Evolutionary conservation across 2,113 vertebrate genomes (phyloP).

Genomic region (Ancistrus triradiatus): DNA sequence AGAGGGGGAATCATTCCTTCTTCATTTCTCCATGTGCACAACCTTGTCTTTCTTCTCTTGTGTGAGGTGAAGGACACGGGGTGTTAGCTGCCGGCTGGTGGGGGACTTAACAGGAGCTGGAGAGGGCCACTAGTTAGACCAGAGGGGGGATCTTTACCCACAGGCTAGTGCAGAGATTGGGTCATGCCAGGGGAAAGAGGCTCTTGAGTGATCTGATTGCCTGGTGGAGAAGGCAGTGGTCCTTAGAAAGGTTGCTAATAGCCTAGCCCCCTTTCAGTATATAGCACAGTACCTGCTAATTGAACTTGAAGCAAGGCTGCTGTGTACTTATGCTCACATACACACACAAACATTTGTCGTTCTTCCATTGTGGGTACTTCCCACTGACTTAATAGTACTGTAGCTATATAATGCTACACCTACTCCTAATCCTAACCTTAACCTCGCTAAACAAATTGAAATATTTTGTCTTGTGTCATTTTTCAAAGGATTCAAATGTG

Average conservation of each 20-base stretch:
- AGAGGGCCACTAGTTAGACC: constrained; percentile 37
- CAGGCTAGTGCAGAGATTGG: constrained; percentile 27
- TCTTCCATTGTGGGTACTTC: too few species aligned
- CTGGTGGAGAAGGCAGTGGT: constrained; percentile 51
- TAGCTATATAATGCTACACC: too few species aligned
- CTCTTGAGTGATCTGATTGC: constrained; percentile 71
- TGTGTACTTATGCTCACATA: constrained; percentile 32
- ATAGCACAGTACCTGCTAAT: constrained; percentile 48
- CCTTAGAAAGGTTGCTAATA: constrained; percentile 65
- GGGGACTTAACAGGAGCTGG: constrained; percentile 36
- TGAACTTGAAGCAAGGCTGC: constrained; percentile 50
- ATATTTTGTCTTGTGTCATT: too few species aligned
- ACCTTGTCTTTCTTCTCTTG: constrained; percentile 48
- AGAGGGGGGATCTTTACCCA: constrained; percentile 38
- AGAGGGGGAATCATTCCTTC: constrained; percentile 56
- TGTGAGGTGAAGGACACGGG: constrained; percentile 34
- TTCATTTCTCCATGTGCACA: constrained; percentile 41
- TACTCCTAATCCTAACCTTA: too few species aligned
- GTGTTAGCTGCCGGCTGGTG: constrained; percentile 41
- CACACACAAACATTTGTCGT: constrained; percentile 9
- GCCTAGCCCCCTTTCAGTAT: constrained; percentile 62
- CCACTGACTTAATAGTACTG: too few species aligned
- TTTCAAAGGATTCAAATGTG: too few species aligned
- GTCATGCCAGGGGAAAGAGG: constrained; percentile 50
- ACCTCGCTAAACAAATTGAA: too few species aligned